phyloP scores from a whole-genome alignment of 2,888 invertebrate species.

The Tachina fera region DNA sequence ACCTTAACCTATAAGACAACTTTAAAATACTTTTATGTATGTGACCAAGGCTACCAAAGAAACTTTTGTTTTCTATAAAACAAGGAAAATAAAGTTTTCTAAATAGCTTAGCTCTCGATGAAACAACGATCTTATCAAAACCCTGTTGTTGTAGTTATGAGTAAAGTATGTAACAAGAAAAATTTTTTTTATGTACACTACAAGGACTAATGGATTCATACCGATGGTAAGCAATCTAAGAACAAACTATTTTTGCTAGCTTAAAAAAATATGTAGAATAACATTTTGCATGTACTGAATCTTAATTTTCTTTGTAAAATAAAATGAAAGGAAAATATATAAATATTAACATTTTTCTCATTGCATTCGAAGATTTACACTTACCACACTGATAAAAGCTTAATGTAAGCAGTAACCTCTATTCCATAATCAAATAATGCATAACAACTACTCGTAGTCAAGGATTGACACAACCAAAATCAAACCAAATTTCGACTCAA shows the following conservation, averaged over 20 bases:
- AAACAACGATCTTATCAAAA: too few species aligned
- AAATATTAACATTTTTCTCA: slow-evolving; percentile 32
- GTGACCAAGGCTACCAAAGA: too few species aligned
- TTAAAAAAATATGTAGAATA: not conserved
- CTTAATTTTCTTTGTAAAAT: slow-evolving; percentile 41
- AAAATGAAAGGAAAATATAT: slow-evolving; percentile 46
- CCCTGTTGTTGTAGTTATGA: too few species aligned
- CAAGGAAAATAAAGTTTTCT: too few species aligned
- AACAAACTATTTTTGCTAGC: not conserved
- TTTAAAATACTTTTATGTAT: too few species aligned
- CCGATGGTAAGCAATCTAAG: too few species aligned
- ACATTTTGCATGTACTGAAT: slow-evolving; percentile 15
- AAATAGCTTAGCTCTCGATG: too few species aligned
- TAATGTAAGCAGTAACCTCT: slow-evolving; percentile 35
- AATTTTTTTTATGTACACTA: too few species aligned
- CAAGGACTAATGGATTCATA: too few species aligned
- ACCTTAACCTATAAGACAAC: too few species aligned
- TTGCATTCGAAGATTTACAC: not conserved
- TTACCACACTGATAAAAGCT: slow-evolving; percentile 36
- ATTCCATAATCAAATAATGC: slow-evolving; percentile 2
- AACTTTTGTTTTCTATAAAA: too few species aligned
- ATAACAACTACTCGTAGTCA: not conserved
- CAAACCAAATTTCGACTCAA: not conserved
- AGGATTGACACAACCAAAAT: not conserved
- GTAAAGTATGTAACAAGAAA: too few species aligned